Evolutionary conservation across 2,888 invertebrate species (phyloP), one percentile per base, ranked within the genome.

Genomic region (Empis livida): DNA sequence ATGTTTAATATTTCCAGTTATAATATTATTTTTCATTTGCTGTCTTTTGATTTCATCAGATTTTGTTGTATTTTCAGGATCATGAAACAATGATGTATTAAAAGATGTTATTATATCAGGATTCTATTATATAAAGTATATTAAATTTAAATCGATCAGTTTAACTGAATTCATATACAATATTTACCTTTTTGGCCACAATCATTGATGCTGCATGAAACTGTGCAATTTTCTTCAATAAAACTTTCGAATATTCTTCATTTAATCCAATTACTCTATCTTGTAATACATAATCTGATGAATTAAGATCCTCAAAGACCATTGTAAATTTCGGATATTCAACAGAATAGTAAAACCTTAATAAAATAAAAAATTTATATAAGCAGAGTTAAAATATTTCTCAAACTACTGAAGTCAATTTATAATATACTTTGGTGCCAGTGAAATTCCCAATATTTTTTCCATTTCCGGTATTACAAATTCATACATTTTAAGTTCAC

Each of bases 141-240:
- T 14, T 10, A 20, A 20, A 20, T 20, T 20, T n/a, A 20, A 20
- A 5, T 20, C 20, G 5, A 20, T 20, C 20, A 20, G n/a, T 20
- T 20, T 27, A 2, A 27, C 23, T 8, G 9, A 27, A 27, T 27
- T 27, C 5, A 8, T 4, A 2, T 27, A 27, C 3, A 20, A 27
- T 10, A 42, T 14, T 50, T 42, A 53, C 75, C 63, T 71, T 70
- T 57, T 72, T 70, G 46, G 64, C 68, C 43, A 74, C 54, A 32
- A 71, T 67, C 30, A 73, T 66, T 1, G 74, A 73, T 11, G 69
- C 64, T 2, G 73, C 75, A 54, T 76, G 76, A 55, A 72, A 68
- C 51, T 61, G 64, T 2, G 71, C 75, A 52, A 76, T 58, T 56
- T 71, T 71, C 43, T 63, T 63, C 11, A 75, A 55, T 2, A 72